Base-by-base conservation (phyloP, 1,140 invertebrate species). In the Pollicipes pollicipes region DNA sequence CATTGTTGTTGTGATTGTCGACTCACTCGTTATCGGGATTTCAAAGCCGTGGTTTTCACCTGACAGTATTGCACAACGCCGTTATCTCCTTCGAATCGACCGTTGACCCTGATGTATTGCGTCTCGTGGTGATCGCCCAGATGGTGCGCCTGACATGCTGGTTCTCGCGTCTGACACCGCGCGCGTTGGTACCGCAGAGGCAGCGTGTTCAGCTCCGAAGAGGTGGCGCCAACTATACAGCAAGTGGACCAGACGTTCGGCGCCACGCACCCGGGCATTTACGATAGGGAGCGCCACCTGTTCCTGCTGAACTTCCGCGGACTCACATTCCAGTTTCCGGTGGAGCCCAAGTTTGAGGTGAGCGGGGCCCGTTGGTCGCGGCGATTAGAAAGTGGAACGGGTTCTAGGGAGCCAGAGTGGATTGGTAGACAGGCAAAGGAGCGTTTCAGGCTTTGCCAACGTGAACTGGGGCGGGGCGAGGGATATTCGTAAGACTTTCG, bases 161-260 rank as follows among this genome's bases (percentile, higher is more conserved):
- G 0, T 73, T 28, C 16, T 0, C 30, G 31, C 10, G 26, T 27
- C 0, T 32, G 16, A 27, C 8, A 73, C 66, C 32, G 66, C n/a
- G 73, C 28, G 8, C 45, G 16, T 63, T 0, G 0, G 27, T 74
- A 26, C 37, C 26, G 83, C 85, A 17, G 80, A 92, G 94, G 58
- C 37, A 37, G 64, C 16, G 31, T 70, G 69, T 98, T 98, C 80
- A 97, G 95, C 82, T 92, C 93, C n/a, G 90, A 91, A 26, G 91
- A 95, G 83, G 88, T 97, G 71, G 83, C 90, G 77, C 95, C 95
- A 73, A 96, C 92, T 70, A 93, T 97, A 76, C 92, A 97, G 81
- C 93, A 97, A 81, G 95, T 98, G 76, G 94, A 97, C 81, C 92
- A 96, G 82, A 95, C 92, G 30, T 97, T 98, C 83, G 95, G 95